Evolutionary conservation across 1,140 invertebrate species (phyloP).

Genomic region (Ruditapes philippinarum): DNA sequence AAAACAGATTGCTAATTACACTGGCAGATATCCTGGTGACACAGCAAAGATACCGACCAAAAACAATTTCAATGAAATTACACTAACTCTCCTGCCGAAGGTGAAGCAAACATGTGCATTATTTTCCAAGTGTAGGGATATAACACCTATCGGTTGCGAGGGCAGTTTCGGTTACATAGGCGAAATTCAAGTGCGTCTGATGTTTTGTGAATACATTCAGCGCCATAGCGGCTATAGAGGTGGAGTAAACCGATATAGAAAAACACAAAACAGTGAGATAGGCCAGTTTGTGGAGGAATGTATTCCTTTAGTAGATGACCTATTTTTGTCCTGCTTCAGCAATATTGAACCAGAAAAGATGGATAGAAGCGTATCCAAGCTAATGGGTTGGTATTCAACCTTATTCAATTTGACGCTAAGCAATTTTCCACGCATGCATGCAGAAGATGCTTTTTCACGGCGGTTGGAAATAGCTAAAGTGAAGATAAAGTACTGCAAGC

Average conservation of each 20-base stretch:
- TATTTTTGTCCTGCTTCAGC: not conserved
- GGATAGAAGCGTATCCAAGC: not conserved
- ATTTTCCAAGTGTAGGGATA: constrained; percentile 8
- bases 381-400: not conserved
- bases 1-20: constrained; percentile 38
- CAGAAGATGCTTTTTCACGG: not conserved
- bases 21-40: not conserved
- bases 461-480: not conserved
- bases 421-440: not conserved
- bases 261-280: not conserved
- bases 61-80: not conserved
- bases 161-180: constrained; percentile 9
- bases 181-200: constrained; percentile 9
- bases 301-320: not conserved
- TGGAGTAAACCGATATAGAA: not conserved
- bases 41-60: not conserved
- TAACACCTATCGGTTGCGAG: constrained; percentile 12
- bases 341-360: not conserved
- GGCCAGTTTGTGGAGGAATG: constrained; percentile 51
- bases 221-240: not conserved
- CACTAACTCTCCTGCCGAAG: not conserved
- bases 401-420: not conserved
- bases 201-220: constrained; percentile 12
- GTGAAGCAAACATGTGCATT: constrained; percentile 21
- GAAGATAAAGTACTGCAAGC: not conserved